Conservation (phyloP, 35 echinoderm and acorn worm genomes). For the Antedon bifida region DNA sequence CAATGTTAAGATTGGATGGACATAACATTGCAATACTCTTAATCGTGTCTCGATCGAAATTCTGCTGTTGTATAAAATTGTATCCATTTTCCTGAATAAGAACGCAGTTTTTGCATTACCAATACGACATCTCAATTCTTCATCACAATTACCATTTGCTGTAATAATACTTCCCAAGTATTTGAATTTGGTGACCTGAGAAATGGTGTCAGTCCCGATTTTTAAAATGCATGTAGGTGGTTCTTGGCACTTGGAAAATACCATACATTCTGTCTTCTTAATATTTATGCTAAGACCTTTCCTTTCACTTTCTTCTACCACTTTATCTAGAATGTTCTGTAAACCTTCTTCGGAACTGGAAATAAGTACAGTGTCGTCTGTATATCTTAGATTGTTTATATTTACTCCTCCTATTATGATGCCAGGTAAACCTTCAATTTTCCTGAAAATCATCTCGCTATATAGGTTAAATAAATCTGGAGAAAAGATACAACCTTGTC, state of each 20-base stretch:
- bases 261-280: background rate
- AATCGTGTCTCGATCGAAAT: background rate
- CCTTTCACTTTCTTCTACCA: background rate
- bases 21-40: background rate
- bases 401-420: no score
- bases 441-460: constrained; percentile 4
- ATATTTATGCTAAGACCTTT: background rate
- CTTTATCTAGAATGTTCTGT: no score
- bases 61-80: background rate
- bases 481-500: background rate
- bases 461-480: constrained; percentile 9
- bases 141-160: background rate
- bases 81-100: background rate
- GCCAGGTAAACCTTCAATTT: background rate
- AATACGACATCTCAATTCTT: background rate
- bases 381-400: no score
- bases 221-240: background rate
- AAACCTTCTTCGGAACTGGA: no score
- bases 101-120: background rate
- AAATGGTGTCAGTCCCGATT: background rate
- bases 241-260: background rate
- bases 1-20: background rate
- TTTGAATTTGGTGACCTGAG: background rate
- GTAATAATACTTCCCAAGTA: background rate
- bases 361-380: no score